A percentile compares a stretch with the other conserved stretches of the same genome.
phyloP scores from a whole-genome alignment of 2,888 invertebrate species.

The Lysandra coridon region DNA sequence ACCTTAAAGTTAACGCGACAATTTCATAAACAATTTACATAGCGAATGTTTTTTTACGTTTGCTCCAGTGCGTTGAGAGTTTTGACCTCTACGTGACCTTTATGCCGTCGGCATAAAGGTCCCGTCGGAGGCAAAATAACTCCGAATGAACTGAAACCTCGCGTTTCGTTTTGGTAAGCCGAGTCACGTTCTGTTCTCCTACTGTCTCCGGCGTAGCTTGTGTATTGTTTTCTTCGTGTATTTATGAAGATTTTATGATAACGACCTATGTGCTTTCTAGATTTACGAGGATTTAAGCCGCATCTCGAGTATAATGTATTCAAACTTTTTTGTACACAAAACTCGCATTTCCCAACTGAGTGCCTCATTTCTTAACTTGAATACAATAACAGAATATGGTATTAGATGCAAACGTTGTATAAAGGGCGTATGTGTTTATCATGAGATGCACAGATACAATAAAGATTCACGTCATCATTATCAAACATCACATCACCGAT shows the following conservation, averaged over 20 bases:
- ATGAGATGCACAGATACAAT: too few species aligned
- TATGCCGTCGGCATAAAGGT: neutral
- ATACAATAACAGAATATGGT: constrained; percentile 1
- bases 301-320: constrained; percentile 33
- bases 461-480: neutral
- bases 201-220: constrained; percentile 61
- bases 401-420: neutral
- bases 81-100: neutral
- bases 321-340: constrained; percentile 15
- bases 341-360: constrained; percentile 25
- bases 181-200: constrained; percentile 66
- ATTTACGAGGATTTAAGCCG: constrained; percentile 62
- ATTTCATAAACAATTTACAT: constrained; percentile 61
- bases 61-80: constrained; percentile 46
- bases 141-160: constrained; percentile 52
- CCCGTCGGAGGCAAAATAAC: neutral
- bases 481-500: neutral
- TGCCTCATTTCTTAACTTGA: neutral
- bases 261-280: constrained; percentile 58
- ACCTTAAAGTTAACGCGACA: constrained; percentile 66
- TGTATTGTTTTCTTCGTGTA: constrained; percentile 60
- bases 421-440: neutral
- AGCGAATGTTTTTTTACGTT: constrained; percentile 56
- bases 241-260: constrained; percentile 64
- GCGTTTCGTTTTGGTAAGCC: constrained; percentile 76